A percentile compares a stretch with the other conserved stretches of the same genome.
Evolutionary conservation across 1,140 invertebrate genomes (phyloP).

Genomic region (Brachionus plicatilis): DNA sequence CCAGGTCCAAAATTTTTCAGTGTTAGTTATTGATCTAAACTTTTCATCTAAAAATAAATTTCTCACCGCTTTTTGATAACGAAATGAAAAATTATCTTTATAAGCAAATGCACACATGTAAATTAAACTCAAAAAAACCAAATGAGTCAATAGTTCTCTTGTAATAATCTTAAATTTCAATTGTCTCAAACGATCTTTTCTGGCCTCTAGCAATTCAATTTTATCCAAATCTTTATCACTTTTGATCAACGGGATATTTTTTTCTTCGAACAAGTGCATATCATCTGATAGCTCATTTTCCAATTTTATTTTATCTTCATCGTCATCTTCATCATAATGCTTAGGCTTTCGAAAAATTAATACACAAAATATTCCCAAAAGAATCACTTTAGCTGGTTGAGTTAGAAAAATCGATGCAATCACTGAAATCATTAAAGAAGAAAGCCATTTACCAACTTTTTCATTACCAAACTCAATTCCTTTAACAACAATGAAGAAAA

Average conservation of each 20-base stretch:
- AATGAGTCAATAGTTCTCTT: constrained; percentile 51
- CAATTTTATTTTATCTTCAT: constrained; percentile 47
- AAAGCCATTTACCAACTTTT: constrained; percentile 61
- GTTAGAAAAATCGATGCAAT: constrained; percentile 60
- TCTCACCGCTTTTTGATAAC: not conserved
- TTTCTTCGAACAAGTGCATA: constrained; percentile 39
- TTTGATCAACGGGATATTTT: constrained; percentile 46
- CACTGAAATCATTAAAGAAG: constrained; percentile 60
- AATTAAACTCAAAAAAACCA: not conserved
- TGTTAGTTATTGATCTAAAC: not conserved
- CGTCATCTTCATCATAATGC: constrained; percentile 55
- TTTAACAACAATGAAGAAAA: constrained; percentile 60
- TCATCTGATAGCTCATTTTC: constrained; percentile 44
- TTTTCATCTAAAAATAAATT: not conserved
- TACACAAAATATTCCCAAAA: constrained; percentile 58
- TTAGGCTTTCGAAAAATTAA: constrained; percentile 57
- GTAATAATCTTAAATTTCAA: not conserved
- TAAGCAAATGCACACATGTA: not conserved
- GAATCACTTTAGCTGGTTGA: constrained; percentile 60
- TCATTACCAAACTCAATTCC: constrained; percentile 60
- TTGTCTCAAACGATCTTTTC: constrained; percentile 36
- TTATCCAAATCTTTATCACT: constrained; percentile 7
- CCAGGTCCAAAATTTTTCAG: not conserved
- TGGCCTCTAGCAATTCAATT: not conserved
- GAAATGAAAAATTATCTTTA: not conserved